phyloP scores from a whole-genome alignment of 2,797 vertebrate genomes.

The Aselliscus stoliczkanus region DNA sequence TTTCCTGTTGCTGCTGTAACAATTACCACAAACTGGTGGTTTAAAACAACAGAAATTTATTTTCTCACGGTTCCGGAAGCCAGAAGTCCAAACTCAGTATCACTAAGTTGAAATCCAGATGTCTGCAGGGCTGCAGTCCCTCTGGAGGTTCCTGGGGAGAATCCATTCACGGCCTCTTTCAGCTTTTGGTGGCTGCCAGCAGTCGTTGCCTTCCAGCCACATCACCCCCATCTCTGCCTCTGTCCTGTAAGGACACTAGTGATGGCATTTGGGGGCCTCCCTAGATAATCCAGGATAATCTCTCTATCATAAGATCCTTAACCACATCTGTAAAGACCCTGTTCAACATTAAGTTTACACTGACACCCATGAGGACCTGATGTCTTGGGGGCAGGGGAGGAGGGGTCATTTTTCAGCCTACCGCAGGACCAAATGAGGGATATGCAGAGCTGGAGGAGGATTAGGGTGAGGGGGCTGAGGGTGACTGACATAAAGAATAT shows the following conservation, averaged over 20 bases:
- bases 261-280: neutral
- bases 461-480: neutral
- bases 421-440: neutral
- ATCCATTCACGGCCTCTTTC: neutral
- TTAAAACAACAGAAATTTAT: neutral
- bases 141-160: no score
- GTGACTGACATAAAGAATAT: neutral
- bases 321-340: neutral
- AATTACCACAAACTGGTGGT: neutral
- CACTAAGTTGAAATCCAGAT: neutral
- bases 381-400: neutral
- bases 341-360: neutral
- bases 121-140: neutral
- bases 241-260: neutral
- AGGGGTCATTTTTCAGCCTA: neutral
- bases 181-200: neutral
- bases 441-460: neutral
- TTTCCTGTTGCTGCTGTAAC: neutral
- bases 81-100: neutral
- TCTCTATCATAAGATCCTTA: neutral
- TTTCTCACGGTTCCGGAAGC: neutral
- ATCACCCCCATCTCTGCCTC: neutral
- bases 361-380: neutral
- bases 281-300: neutral
- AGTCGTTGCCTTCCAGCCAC: neutral